Conservation (phyloP, 2,888 invertebrate genomes). For the Trachelus stipa region DNA sequence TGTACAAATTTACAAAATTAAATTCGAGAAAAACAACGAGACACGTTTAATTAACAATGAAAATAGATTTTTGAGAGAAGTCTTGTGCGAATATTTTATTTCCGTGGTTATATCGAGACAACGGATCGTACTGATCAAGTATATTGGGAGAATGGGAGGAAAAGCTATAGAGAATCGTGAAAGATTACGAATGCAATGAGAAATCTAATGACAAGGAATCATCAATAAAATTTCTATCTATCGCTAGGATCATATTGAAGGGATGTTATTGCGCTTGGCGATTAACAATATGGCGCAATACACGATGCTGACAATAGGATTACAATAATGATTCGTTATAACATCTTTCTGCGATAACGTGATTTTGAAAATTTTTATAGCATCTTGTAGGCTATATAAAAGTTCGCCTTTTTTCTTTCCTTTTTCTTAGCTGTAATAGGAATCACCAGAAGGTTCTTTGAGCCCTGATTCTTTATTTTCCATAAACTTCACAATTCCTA, state of each 20-base stretch:
- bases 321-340: background rate
- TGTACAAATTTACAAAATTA: background rate
- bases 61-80: background rate
- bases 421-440: background rate
- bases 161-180: background rate
- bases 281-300: background rate
- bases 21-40: background rate
- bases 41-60: background rate
- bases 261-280: background rate
- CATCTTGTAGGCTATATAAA: background rate
- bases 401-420: background rate
- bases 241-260: background rate
- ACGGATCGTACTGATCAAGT: background rate
- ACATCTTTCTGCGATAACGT: background rate
- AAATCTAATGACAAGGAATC: background rate
- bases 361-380: background rate
- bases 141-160: background rate
- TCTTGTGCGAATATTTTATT: background rate
- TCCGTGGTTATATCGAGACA: background rate
- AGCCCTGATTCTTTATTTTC: background rate
- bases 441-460: too few relatives aligned
- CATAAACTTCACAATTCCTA: background rate
- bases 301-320: background rate
- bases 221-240: background rate
- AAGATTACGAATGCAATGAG: background rate